Evolutionary conservation across 2,113 vertebrate species (phyloP).

Genomic region (Neofelis nebulosa): DNA sequence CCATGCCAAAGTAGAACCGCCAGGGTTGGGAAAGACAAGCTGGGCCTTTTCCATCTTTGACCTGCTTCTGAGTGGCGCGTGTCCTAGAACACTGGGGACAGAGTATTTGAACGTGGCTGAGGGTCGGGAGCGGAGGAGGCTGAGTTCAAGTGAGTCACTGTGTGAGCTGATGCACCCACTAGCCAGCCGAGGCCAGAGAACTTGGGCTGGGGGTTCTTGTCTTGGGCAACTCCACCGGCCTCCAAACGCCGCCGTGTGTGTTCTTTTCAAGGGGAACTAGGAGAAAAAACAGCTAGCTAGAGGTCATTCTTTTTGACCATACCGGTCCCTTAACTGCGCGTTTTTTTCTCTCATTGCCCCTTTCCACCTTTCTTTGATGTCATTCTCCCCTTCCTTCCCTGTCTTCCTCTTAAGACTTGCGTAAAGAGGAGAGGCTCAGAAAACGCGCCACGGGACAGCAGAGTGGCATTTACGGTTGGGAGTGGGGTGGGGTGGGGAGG

Average conservation of each 20-base stretch:
- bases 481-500: no score
- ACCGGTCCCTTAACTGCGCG: background rate
- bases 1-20: accelerated
- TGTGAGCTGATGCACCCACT: accelerated
- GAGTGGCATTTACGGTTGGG: no score
- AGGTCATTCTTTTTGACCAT: background rate
- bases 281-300: background rate
- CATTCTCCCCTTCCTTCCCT: background rate
- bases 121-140: accelerated
- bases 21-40: accelerated
- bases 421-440: background rate
- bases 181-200: background rate
- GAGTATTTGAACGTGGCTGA: background rate
- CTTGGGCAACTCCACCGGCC: background rate
- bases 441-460: accelerated
- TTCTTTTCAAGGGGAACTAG: background rate
- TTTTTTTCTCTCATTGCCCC: background rate
- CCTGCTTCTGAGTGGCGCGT: accelerated
- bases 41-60: background rate
- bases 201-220: background rate
- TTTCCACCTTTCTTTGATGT: background rate
- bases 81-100: background rate
- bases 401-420: background rate
- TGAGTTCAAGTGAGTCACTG: background rate
- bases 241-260: accelerated